Evolutionary conservation across 1,140 invertebrate genomes (phyloP).

Genomic region (Brachionus rotundiformis): DNA sequence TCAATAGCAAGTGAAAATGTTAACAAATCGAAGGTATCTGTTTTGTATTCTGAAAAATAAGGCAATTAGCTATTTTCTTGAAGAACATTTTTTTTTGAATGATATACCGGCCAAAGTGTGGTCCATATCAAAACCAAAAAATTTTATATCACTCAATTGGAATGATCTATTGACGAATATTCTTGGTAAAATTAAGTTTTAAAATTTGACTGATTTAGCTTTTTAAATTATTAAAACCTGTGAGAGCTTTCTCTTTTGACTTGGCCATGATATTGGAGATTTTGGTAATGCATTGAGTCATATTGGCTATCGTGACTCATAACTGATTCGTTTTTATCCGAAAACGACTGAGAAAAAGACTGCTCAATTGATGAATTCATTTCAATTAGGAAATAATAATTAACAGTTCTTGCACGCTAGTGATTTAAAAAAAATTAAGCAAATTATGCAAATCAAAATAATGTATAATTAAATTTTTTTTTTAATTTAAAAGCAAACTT

Average conservation of each 20-base stretch:
- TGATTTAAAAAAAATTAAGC: background rate
- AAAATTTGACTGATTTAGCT: background rate
- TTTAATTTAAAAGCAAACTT: no score
- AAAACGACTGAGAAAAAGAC: background rate
- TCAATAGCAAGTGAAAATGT: conserved; percentile 90
- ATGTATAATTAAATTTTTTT: no score
- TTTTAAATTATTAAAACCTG: conserved; percentile 5
- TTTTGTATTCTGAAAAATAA: conserved; percentile 79
- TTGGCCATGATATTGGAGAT: conserved; percentile 46
- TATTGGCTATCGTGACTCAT: conserved; percentile 33
- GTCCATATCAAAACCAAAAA: conserved; percentile 99
- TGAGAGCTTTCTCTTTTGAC: conserved; percentile 41
- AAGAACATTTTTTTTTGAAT: no score
- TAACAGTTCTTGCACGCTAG: background rate
- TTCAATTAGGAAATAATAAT: background rate
- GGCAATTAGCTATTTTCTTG: background rate
- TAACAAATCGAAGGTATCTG: conserved; percentile 88
- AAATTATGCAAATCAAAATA: background rate
- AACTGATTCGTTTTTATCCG: conserved; percentile 13
- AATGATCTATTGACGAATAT: conserved; percentile 95
- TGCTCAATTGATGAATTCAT: conserved; percentile 18
- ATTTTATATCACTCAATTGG: conserved; percentile 97
- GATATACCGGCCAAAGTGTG: conserved; percentile 79
- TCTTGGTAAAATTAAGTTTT: background rate
- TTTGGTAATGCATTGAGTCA: conserved; percentile 37